Base-by-base conservation (phyloP, 1,140 invertebrate genomes). In the Chelonus insularis region DNA sequence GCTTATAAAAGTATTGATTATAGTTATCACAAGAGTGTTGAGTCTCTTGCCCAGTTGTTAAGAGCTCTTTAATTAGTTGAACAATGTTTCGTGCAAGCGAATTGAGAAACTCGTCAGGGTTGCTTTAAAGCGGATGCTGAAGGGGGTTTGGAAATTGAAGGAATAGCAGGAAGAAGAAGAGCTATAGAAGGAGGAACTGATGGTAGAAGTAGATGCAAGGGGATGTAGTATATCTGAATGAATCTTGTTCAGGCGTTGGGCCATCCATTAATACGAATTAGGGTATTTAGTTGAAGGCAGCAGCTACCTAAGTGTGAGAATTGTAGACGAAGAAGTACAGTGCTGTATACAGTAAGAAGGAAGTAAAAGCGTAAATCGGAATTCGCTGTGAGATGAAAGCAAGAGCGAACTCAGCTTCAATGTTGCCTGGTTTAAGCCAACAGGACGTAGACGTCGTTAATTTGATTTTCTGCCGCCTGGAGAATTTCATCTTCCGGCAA, bases 201-300 rank as follows among this genome's bases (percentile, higher is more conserved):
- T n/a, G 12, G 34, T 20, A 65, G 58, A 67, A 51, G 55, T 45
- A 37, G 55, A 3, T 29, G 7, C 3, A 29, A 29, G 25, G 7
- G 3, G 25, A 7, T 4, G 7, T 16, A 16, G 6, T 23, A 12
- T 55, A 11, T 12, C 41, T 23, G 25, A 60, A 54, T 60, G 39
- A 60, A 36, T 52, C 58, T 45, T 54, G 57, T 43, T 37, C 51
- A 39, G 72, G 73, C 71, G 70, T 48, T 69, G 67, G 60, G 75
- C 72, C 72, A 73, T 72, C 72, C 74, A 74, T 77, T 76, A 73
- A 73, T 73, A 74, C 70, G 69, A 75, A 75, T 77, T 76, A 76
- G 70, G 70, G 69, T 75, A 74, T 75, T 75, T 77, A 74, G 71
- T 72, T 72, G 41, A 57, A 60, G 37, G 54, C 51, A 62, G 61